A percentile compares a stretch with the other conserved stretches of the same genome.
Conservation (phyloP, 1,140 invertebrate species). For the Melanaphis sacchari region DNA sequence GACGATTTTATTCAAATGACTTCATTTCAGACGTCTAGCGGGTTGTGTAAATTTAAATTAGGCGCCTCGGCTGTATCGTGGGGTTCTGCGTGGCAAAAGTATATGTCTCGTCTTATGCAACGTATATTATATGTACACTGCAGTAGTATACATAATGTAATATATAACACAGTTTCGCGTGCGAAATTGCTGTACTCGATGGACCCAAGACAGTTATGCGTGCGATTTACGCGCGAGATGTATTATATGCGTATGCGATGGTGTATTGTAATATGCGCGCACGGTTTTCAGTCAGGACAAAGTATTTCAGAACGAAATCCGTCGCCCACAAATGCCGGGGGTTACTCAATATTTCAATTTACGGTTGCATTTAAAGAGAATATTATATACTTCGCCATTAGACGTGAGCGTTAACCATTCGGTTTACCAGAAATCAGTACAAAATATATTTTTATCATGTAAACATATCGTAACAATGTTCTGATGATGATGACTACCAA, state of each 20-base stretch:
- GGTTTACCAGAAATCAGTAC: too few species aligned
- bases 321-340: not conserved
- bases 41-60: slow-evolving; percentile 52
- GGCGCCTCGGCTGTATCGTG: slow-evolving; percentile 19
- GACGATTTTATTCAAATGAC: slow-evolving; percentile 54
- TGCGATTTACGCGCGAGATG: not conserved
- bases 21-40: slow-evolving; percentile 55
- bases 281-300: not conserved
- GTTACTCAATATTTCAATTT: not conserved
- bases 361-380: not conserved
- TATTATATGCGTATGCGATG: not conserved
- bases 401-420: too few species aligned
- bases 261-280: not conserved
- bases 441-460: too few species aligned
- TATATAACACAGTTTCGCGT: not conserved
- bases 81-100: not conserved
- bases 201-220: not conserved
- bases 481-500: too few species aligned
- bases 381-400: too few species aligned
- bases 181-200: not conserved
- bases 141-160: not conserved
- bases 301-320: not conserved
- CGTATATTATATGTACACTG: not conserved
- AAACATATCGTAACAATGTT: too few species aligned
- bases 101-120: slow-evolving; percentile 25